A percentile compares a stretch with the other conserved stretches of the same genome.
Evolutionary conservation across 2,113 vertebrate species (phyloP).

Genomic region (Tetrao urogallus): DNA sequence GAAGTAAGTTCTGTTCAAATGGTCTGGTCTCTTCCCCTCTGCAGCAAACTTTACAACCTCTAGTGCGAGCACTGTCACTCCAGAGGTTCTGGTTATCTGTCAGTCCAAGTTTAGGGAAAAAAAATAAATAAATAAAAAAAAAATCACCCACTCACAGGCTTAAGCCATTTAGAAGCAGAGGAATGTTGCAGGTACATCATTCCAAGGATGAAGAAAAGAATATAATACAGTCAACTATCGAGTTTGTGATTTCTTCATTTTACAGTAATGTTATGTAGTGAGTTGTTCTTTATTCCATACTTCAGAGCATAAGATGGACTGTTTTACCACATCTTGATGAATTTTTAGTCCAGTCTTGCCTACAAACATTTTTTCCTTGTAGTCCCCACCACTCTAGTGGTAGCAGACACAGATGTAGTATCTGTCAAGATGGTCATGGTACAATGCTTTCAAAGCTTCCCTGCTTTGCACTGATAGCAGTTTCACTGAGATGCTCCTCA

Average conservation of each 20-base stretch:
- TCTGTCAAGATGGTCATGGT: neutral
- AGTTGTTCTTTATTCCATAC: neutral
- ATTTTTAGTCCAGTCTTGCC: neutral
- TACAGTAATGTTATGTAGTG: neutral
- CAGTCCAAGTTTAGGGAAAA: neutral
- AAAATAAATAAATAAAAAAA: neutral
- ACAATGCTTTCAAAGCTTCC: neutral
- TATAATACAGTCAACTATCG: neutral
- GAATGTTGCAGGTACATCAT: neutral
- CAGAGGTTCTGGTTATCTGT: neutral
- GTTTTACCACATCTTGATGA: neutral
- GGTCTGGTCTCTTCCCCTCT: neutral
- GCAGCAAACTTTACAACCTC: neutral
- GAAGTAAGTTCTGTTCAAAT: neutral
- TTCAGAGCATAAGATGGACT: neutral
- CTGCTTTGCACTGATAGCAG: neutral
- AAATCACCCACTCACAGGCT: neutral
- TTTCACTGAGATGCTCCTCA: neutral
- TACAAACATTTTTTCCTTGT: neutral
- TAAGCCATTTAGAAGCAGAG: neutral
- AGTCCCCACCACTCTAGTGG: neutral
- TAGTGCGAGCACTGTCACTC: neutral
- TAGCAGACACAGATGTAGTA: neutral
- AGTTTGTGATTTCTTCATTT: neutral
- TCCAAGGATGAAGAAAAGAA: neutral